These are phyloP conservation scores for Dasypolia templi DNA, from an alignment of 2,888 invertebrate species.

Conservation along the genomic window DNA sequence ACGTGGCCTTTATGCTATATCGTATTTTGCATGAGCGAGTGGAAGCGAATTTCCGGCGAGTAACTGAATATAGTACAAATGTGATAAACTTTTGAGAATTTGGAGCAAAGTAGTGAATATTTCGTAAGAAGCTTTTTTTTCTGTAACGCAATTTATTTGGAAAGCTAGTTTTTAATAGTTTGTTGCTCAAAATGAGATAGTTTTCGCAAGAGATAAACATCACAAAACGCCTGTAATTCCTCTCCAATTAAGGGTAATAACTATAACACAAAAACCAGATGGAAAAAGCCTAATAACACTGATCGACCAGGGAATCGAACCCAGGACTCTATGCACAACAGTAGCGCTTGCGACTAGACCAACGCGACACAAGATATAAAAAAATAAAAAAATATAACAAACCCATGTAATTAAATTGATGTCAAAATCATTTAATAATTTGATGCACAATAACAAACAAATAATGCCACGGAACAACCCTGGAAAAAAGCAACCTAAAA, in stretches of 20 bases:
- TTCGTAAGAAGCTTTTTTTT: not conserved
- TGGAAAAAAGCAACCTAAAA: not conserved
- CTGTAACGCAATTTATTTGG: not conserved
- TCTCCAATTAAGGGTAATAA: no score
- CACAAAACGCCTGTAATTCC: no score
- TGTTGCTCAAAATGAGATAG: not conserved
- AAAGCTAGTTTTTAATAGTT: not conserved
- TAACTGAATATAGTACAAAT: slow-evolving; percentile 10
- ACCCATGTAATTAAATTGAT: not conserved
- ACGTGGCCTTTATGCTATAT: slow-evolving; percentile 45
- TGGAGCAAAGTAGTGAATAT: not conserved
- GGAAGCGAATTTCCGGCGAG: slow-evolving; percentile 17
- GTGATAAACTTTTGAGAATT: slow-evolving; percentile 25
- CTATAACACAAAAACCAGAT: no score
- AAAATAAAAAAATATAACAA: no score
- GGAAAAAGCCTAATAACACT: no score
- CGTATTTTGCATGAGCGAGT: slow-evolving; percentile 32
- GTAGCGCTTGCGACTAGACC: no score
- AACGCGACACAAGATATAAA: no score
- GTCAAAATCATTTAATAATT: not conserved
- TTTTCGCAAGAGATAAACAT: no score
- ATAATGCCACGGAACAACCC: not conserved
- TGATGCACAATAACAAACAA: fast-evolving
- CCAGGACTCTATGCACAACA: no score
- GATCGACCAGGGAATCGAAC: no score